Percentiles rank a stretch among this genome's conserved stretches.
These are phyloP conservation scores for Coregonus sp. DNA, from an alignment of 2,797 vertebrate genomes.

Conservation along the genomic window DNA sequence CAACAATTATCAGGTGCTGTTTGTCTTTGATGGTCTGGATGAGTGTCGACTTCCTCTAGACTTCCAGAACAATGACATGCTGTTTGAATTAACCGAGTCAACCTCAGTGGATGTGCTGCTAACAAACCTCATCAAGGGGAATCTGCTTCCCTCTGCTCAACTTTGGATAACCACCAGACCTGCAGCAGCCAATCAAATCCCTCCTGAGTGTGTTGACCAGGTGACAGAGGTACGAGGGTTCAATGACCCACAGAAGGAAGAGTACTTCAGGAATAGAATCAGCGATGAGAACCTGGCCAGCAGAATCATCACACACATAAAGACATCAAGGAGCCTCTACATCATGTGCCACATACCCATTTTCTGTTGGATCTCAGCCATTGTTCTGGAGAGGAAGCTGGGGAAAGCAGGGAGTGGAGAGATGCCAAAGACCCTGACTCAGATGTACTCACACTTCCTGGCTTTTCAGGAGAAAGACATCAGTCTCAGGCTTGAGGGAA, in stretches of 20 bases:
- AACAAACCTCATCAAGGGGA: conserved; percentile 64
- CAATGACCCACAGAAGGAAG: too few species aligned
- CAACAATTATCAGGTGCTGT: conserved; percentile 40
- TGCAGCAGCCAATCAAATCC: conserved; percentile 56
- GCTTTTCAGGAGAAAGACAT: conserved; percentile 40
- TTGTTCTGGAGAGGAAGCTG: conserved; percentile 56
- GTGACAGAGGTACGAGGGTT: too few species aligned
- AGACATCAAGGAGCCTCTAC: conserved; percentile 64
- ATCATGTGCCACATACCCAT: conserved; percentile 74
- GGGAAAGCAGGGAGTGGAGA: conserved; percentile 25
- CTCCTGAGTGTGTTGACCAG: conserved; percentile 11
- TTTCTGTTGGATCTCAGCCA: conserved; percentile 65
- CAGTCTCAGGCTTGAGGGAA: conserved; percentile 33
- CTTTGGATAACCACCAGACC: conserved; percentile 71
- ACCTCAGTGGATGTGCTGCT: conserved; percentile 45
- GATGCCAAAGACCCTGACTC: conserved; percentile 63
- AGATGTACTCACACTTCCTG: conserved; percentile 69
- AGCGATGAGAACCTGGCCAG: conserved; percentile 38
- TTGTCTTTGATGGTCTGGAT: conserved; percentile 71
- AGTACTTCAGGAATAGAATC: conserved; percentile 51
- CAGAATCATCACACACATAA: conserved; percentile 57
- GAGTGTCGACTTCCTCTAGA: conserved; percentile 59
- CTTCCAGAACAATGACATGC: conserved; percentile 55
- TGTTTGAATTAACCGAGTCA: conserved; percentile 44
- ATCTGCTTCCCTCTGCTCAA: conserved; percentile 52